Conservation (phyloP, 2,888 invertebrate species). For the Muscina levida region DNA sequence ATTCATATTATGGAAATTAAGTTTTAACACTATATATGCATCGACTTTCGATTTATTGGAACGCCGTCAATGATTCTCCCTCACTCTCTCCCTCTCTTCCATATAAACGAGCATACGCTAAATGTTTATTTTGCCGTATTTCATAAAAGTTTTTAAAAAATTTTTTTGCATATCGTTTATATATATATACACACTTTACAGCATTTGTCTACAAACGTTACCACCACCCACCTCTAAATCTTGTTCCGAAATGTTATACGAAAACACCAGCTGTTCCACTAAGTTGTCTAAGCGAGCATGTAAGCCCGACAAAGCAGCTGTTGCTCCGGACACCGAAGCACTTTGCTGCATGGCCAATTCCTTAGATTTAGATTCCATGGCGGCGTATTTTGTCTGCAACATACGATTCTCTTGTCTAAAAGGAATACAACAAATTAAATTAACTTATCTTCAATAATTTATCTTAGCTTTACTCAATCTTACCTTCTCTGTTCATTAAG, state of each 20-base stretch:
- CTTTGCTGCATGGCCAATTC: constrained; percentile 86
- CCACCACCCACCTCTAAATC: constrained; percentile 84
- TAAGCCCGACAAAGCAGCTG: constrained; percentile 85
- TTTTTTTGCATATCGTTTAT: too few species aligned
- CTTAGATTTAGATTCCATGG: constrained; percentile 83
- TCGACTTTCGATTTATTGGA: too few species aligned
- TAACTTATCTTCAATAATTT: neutral
- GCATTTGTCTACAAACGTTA: neutral
- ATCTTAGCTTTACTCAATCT: constrained; percentile 8
- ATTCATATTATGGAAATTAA: too few species aligned
- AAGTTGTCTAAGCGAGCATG: constrained; percentile 86
- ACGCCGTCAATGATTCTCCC: too few species aligned
- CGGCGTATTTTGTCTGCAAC: constrained; percentile 84
- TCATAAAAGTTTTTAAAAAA: too few species aligned
- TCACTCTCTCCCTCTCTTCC: too few species aligned
- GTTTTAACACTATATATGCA: too few species aligned
- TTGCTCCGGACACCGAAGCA: constrained; percentile 85
- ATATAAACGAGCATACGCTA: too few species aligned
- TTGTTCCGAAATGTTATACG: constrained; percentile 88
- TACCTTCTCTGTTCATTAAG: constrained; percentile 90
- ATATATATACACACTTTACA: too few species aligned
- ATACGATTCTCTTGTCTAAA: constrained; percentile 85
- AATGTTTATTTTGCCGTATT: too few species aligned
- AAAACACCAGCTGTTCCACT: constrained; percentile 86
- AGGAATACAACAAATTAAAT: neutral